phyloP scores from a whole-genome alignment of 2,888 invertebrate genomes.

The Melanophora roralis region DNA sequence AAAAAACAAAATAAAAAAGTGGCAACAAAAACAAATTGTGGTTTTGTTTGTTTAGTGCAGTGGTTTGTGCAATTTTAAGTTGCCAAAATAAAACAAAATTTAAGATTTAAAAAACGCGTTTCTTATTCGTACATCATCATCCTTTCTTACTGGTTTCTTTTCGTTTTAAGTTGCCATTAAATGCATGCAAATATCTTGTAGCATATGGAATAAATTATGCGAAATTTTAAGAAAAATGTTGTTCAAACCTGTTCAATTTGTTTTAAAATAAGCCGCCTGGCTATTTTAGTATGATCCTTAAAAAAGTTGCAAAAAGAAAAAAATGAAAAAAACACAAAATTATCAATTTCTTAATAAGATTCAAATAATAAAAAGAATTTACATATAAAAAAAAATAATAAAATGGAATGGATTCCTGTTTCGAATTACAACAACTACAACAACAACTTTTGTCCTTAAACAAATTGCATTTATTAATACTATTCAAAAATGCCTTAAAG shows the following conservation, averaged over 20 bases:
- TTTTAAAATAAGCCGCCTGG: background rate
- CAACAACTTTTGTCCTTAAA: background rate
- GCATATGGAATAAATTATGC: conserved; percentile 6
- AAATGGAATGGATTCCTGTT: background rate
- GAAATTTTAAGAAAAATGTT: background rate
- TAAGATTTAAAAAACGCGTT: conserved; percentile 28
- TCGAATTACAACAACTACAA: background rate
- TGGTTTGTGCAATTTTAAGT: conserved; percentile 7
- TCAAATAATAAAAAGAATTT: background rate
- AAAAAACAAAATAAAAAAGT: conserved; percentile 23
- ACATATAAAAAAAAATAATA: background rate
- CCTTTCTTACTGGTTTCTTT: conserved; percentile 14
- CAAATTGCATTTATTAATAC: background rate
- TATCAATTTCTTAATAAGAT: background rate
- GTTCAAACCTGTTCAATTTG: conserved; percentile 11
- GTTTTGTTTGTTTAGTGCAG: background rate
- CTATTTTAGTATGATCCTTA: too few species aligned
- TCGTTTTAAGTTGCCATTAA: background rate
- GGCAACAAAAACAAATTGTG: background rate
- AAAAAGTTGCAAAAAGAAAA: background rate
- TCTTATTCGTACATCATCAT: conserved; percentile 12
- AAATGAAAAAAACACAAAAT: background rate
- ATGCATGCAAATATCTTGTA: conserved; percentile 17
- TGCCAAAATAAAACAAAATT: conserved; percentile 17
- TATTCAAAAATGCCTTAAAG: conserved; percentile 9